Percentiles rank a stretch among this genome's conserved stretches.
Evolutionary conservation across 2,888 invertebrate genomes (phyloP).

Genomic region (Platerodrilus igneus): DNA sequence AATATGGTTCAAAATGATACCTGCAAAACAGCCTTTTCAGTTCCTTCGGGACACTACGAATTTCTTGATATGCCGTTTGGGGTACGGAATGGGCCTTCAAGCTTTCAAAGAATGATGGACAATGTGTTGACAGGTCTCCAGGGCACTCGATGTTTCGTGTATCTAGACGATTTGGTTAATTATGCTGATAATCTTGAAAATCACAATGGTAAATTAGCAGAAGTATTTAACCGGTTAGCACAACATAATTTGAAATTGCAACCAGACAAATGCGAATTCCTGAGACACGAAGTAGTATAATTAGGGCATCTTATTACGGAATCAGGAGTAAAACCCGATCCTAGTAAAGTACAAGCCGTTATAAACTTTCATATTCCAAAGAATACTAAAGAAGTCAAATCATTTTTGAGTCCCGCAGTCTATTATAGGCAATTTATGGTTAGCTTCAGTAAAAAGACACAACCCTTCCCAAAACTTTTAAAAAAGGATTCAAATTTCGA

Average conservation of each 20-base stretch:
- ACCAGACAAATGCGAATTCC: constrained; percentile 36
- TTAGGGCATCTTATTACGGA: too few relatives aligned
- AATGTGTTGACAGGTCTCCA: constrained; percentile 28
- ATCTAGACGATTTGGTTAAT: constrained; percentile 34
- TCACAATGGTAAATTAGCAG: constrained; percentile 31
- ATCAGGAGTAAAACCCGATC: too few relatives aligned
- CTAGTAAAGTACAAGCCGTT: too few relatives aligned
- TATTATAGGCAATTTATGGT: too few relatives aligned
- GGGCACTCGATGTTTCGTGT: constrained; percentile 25
- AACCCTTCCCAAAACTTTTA: too few relatives aligned
- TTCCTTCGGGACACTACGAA: constrained; percentile 35
- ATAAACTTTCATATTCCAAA: too few relatives aligned
- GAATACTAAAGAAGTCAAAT: too few relatives aligned
- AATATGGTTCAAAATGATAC: constrained; percentile 26
- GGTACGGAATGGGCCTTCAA: constrained; percentile 40
- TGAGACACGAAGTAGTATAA: constrained; percentile 29
- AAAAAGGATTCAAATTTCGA: too few relatives aligned
- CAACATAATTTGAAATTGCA: constrained; percentile 33
- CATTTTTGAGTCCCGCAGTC: too few relatives aligned
- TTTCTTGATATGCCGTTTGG: constrained; percentile 33
- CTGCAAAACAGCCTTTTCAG: constrained; percentile 36
- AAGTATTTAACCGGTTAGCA: constrained; percentile 27
- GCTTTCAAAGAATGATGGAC: constrained; percentile 40
- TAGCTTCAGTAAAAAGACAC: too few relatives aligned
- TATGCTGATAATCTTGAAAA: constrained; percentile 28